Evolutionary conservation across 2,888 invertebrate genomes (phyloP).

Genomic region (Torymus auratus): DNA sequence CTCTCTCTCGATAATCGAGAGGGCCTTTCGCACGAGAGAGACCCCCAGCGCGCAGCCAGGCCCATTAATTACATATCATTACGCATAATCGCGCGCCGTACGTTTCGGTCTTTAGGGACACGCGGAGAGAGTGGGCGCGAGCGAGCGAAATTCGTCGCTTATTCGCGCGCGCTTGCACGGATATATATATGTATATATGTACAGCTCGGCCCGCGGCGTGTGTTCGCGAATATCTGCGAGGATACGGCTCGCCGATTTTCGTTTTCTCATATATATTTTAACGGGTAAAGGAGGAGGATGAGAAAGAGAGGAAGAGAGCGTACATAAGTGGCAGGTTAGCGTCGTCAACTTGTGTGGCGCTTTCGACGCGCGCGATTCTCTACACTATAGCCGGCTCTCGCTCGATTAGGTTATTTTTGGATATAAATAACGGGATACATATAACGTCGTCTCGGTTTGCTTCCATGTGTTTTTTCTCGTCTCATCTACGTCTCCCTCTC

Average conservation of each 20-base stretch:
- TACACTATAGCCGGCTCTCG: too few species aligned
- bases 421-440: constrained; percentile 49
- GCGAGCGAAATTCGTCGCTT: constrained; percentile 30
- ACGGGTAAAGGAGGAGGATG: background rate
- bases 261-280: background rate
- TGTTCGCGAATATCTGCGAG: background rate
- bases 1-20: too few species aligned
- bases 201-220: background rate
- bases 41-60: constrained; percentile 3
- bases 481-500: background rate
- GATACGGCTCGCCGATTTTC: background rate
- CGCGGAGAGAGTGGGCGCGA: background rate
- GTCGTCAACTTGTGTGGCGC: constrained; percentile 48
- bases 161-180: background rate
- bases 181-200: background rate
- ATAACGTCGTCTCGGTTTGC: background rate
- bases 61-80: constrained; percentile 68
- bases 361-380: too few species aligned
- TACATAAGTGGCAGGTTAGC: constrained; percentile 38
- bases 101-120: constrained; percentile 61
- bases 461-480: background rate
- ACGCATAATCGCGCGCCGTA: constrained; percentile 66
- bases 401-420: constrained; percentile 44
- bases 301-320: background rate
- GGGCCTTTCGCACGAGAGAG: background rate